Base-by-base conservation (phyloP, 2,797 vertebrate genomes). In the Limosa lapponica region DNA sequence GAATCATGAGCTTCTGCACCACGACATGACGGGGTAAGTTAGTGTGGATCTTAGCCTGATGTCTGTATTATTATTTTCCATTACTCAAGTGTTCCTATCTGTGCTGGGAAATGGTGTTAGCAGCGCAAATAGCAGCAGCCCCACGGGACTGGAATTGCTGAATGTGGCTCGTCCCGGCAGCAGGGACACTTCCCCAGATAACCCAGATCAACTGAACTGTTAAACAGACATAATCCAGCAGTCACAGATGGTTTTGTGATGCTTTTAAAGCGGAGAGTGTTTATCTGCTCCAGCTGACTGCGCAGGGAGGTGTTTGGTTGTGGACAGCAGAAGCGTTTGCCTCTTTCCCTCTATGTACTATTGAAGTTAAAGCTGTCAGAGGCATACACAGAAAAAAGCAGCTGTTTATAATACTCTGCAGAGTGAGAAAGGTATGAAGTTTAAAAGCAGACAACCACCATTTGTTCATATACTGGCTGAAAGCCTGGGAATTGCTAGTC, bases 11-110 rank as follows among this genome's bases (percentile, higher is more conserved):
- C 19, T 89, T 46, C 55, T 67, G 34, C 65, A 41, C 11, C 28
- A 25, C 0, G 0, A 18, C 22, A 10, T 2, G 3, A 16, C 1
- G 4, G 41, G 27, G 9, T 30, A 12, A 55, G 16, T 62, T 18
- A 49, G 14, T 9, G 11, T 57, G 36, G 65, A 58, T 34, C 24
- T 17, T 48, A 84, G 30, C 48, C 34, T 25, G 4, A 3, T 57
- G 37, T 22, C 16, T 37, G 8, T 27, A 22, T 22, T 54, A 22
- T 81, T 37, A 10, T 61, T 58, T 54, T 44, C 16, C 16, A 25
- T 89, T 52, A 32, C 4, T 70, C 34, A 54, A 6, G 17, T 37
- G 16, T 46, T 89, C 30, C 16, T 46, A 0, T n/a, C 24, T 74
- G 32, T 6, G 8, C 32, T 59, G 37, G 52, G 23, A 49, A 70